Base-by-base conservation (phyloP, 2,888 invertebrate genomes). In the Crocallis elinguaria region DNA sequence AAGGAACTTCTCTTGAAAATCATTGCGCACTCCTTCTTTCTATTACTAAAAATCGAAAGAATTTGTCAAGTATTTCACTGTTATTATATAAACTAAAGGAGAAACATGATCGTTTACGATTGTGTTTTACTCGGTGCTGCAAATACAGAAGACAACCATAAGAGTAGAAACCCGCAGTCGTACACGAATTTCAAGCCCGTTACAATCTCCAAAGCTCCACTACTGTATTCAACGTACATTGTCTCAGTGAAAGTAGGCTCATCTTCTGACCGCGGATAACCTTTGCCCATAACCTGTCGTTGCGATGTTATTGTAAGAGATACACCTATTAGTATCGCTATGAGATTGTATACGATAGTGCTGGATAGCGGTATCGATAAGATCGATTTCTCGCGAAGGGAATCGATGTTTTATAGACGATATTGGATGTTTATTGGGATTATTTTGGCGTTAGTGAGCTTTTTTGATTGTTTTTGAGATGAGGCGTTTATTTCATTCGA, bases 171-270 rank as follows among this genome's bases (percentile, higher is more conserved):
- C n/a, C n/a, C n/a, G n/a, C n/a, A n/a, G n/a, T n/a, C n/a, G n/a
- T n/a, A n/a, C n/a, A n/a, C n/a, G n/a, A n/a, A 30, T 5, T 16
- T 27, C 60, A 71, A 68, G 71, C 67, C 14, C 32, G 7, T 3
- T 13, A 13, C 7, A 16, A 11, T 2, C 9, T 9, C 1, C n/a
- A 0, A 17, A 48, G 5, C n/a, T 53, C 25, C 0, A 6, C n/a
- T 29, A 44, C 48, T 54, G 53, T 12, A 11, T 38, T 0, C 16
- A 17, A 23, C 12, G 5, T 12, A 11, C 11, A 12, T 16, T 7
- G 73, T 73, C 72, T 66, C 66, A 84, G 86, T 86, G 87, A 87
- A 88, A 88, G 87, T 84, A 77, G 82, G 84, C 82, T 78, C 88
- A 86, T 88, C 88, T 77, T 65, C 69, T 67, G 79, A 82, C 79